These are phyloP conservation scores for Liopterus haemorrhoidalis DNA, from an alignment of 2,888 invertebrate genomes.

Conservation along the genomic window DNA sequence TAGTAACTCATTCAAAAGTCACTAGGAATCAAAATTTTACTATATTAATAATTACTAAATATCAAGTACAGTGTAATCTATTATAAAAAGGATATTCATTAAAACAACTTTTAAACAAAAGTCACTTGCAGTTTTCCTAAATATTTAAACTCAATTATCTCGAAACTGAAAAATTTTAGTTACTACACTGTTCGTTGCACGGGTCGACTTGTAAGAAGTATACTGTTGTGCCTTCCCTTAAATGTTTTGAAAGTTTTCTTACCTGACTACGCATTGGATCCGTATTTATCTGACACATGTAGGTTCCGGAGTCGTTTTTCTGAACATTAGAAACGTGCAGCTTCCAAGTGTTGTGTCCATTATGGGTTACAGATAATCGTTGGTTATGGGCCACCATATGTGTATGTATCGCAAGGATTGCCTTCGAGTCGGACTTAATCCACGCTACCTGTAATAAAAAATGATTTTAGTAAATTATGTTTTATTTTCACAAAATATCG, in stretches of 20 bases:
- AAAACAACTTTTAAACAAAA: too few species aligned
- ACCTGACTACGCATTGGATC: conserved; percentile 88
- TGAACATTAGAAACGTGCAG: conserved; percentile 85
- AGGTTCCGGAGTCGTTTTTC: conserved; percentile 85
- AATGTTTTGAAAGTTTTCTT: conserved; percentile 37
- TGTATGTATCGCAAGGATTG: conserved; percentile 82
- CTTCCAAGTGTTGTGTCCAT: conserved; percentile 91
- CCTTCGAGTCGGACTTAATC: conserved; percentile 87
- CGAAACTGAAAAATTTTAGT: too few species aligned
- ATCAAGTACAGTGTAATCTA: too few species aligned
- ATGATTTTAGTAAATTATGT: conserved; percentile 9
- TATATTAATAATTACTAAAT: too few species aligned
- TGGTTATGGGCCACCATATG: conserved; percentile 86
- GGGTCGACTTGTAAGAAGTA: too few species aligned
- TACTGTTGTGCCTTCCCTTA: background rate
- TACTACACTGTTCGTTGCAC: too few species aligned
- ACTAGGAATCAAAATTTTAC: too few species aligned
- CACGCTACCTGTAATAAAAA: conserved; percentile 70
- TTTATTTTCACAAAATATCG: background rate
- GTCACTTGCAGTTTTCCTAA: too few species aligned
- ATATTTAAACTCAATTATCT: too few species aligned
- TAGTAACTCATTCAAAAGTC: too few species aligned
- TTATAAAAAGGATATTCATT: too few species aligned
- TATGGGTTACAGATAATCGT: conserved; percentile 80
- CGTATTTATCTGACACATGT: conserved; percentile 93